A percentile compares a stretch with the other conserved stretches of the same genome.
phyloP scores from a whole-genome alignment of 2,797 vertebrate genomes.

The Oceanodroma leucorhoa region DNA sequence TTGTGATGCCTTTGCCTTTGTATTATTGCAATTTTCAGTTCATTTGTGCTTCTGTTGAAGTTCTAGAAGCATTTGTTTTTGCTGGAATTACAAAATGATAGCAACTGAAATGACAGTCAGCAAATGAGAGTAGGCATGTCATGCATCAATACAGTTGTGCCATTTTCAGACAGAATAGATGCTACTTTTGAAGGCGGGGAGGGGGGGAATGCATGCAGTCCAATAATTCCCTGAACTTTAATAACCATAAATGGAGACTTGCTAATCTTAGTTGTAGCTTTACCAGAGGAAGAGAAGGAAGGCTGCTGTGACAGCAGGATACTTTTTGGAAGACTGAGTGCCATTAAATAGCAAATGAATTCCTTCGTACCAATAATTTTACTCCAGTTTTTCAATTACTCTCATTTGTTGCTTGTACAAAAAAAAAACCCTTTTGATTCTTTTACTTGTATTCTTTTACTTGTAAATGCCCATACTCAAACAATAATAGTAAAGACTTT shows the following conservation, averaged over 20 bases:
- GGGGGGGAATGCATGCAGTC: not conserved
- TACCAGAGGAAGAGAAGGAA: constrained; percentile 32
- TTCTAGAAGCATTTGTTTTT: constrained; percentile 57
- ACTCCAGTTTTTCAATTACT: not conserved
- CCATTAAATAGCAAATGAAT: not conserved
- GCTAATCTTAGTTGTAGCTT: constrained; percentile 24
- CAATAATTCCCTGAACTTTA: constrained; percentile 47
- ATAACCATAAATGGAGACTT: not conserved
- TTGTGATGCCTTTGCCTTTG: constrained; percentile 61
- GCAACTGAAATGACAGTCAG: constrained; percentile 48
- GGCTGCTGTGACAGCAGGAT: not conserved
- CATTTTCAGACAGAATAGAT: constrained; percentile 42
- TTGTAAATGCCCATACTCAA: constrained; percentile 6
- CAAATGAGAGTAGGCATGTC: constrained; percentile 56
- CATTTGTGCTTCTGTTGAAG: constrained; percentile 31
- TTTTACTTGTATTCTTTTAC: not conserved
- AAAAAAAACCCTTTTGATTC: not conserved
- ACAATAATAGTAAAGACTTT: not conserved
- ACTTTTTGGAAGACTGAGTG: not conserved
- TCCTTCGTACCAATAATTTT: not conserved
- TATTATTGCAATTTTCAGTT: constrained; percentile 57
- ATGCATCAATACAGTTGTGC: constrained; percentile 37
- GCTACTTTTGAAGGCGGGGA: not conserved
- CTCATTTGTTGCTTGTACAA: constrained; percentile 43
- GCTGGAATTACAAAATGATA: constrained; percentile 40